phyloP scores from a whole-genome alignment of 2,113 vertebrate genomes.

The Lampris megalopsis region DNA sequence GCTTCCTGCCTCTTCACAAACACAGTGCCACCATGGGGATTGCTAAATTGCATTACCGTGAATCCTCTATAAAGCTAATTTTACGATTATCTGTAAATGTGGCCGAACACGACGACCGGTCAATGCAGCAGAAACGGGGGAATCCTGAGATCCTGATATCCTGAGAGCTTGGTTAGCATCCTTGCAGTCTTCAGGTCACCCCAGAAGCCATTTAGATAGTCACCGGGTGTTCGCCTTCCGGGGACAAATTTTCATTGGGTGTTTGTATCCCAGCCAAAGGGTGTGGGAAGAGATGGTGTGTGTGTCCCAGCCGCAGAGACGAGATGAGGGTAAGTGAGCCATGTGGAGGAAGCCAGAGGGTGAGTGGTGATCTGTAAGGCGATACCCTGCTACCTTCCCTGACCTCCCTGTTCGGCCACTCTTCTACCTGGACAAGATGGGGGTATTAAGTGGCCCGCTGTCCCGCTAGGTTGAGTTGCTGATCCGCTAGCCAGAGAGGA shows the following conservation, averaged over 20 bases:
- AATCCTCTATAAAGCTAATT: background rate
- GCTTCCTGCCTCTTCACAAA: too few relatives aligned
- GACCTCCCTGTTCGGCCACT: conserved; percentile 79
- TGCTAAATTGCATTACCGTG: too few relatives aligned
- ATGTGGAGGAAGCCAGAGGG: conserved; percentile 78
- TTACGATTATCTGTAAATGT: background rate
- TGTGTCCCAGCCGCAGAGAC: conserved; percentile 62
- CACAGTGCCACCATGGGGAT: too few relatives aligned
- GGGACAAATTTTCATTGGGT: conserved; percentile 43
- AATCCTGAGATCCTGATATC: background rate
- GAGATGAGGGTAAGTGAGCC: conserved; percentile 78
- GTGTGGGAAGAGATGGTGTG: conserved; percentile 66
- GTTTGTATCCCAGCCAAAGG: conserved; percentile 45
- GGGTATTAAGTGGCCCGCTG: conserved; percentile 75
- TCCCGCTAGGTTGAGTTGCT: conserved; percentile 83
- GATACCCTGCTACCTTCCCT: conserved; percentile 81
- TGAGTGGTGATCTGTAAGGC: conserved; percentile 78
- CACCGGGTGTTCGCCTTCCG: conserved; percentile 2
- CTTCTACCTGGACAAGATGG: conserved; percentile 78
- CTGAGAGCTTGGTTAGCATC: background rate
- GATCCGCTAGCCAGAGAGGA: conserved; percentile 79
- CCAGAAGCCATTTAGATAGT: background rate
- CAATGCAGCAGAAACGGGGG: background rate
- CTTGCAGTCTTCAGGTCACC: background rate
- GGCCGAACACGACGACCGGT: background rate